Evolutionary conservation across 2,888 invertebrate species (phyloP).

Genomic region (Coronaproctus castanopsis): DNA sequence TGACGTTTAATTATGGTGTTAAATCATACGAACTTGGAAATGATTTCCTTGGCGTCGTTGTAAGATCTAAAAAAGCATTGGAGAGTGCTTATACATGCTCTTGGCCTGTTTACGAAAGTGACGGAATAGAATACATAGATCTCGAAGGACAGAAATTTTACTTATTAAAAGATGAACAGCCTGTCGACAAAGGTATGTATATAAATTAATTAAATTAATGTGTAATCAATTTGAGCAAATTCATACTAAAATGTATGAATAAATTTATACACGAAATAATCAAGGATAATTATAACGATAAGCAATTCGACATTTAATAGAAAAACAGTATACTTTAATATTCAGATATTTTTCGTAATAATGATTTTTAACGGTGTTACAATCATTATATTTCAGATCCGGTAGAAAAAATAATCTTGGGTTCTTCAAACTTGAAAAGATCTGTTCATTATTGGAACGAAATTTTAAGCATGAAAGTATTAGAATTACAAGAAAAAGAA

Average conservation of each 20-base stretch:
- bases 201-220: neutral
- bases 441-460: slow-evolving; percentile 71
- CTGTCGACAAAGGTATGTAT: slow-evolving; percentile 37
- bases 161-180: slow-evolving; percentile 50
- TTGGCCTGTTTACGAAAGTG: slow-evolving; percentile 49
- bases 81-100: slow-evolving; percentile 45
- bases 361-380: too few species aligned
- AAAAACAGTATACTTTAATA: too few species aligned
- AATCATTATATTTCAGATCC: slow-evolving; percentile 44
- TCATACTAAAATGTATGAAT: too few species aligned
- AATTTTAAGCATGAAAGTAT: slow-evolving; percentile 49
- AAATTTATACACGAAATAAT: too few species aligned
- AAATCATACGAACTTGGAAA: slow-evolving; percentile 58
- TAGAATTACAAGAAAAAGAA: slow-evolving; percentile 38
- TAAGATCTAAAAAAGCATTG: slow-evolving; percentile 55
- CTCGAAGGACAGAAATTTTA: slow-evolving; percentile 71
- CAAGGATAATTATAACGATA: too few species aligned
- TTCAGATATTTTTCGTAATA: too few species aligned
- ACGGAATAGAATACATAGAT: slow-evolving; percentile 25
- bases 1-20: slow-evolving; percentile 94
- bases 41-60: slow-evolving; percentile 70
- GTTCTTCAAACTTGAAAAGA: slow-evolving; percentile 50
- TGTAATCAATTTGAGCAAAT: neutral
- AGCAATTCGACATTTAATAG: too few species aligned
- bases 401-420: slow-evolving; percentile 55